Evolutionary conservation across 1,140 invertebrate genomes (phyloP), one percentile per base, ranked within the genome.

Genomic region (Papilio aristodemus): DNA sequence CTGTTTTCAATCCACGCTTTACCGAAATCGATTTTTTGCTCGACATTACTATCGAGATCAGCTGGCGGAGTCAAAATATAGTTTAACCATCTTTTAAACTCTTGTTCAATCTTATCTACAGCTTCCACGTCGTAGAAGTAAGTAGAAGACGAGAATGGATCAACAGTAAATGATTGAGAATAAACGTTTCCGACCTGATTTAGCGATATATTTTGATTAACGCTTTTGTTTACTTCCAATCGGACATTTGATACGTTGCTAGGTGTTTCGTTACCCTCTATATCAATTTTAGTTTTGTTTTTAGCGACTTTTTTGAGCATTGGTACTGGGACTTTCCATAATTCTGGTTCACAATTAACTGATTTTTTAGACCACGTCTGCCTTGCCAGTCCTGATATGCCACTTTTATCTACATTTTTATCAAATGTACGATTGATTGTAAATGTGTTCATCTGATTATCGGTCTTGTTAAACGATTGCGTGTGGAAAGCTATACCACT

Each of bases 11-110:
- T 93, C 93, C 95, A 96, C 0, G 95, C 86, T 84, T 95, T 95
- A 0, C 94, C 95, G n/a, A 95, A 93, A 79, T 96, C 95, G 13
- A 95, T 92, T 82, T 93, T 92, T 67, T 92, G 87, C 67, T 93
- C 92, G 1, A 92, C 76, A 60, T 95, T 94, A 38, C 94, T 94
- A 74, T 95, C 94, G 0, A 95, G 86, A 74, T 95, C 95, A 0
- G 93, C 91, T 1, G 96, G 95, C 7, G 97, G 96, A 3, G 96
- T 97, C 0, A 98, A 87, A 37, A 98, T 91, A 66, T 95, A 95
- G 88, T 98, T 98, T 0, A 98, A 86, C 97, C 97, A 98, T 71
- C 95, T 95, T 72, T 95, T 95, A 77, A 98, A 97, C 72, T 96
- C 95, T 0, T 91, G 88, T 88, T 97, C 95, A 84, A 98, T 96